These are phyloP conservation scores for Discoglossus pictus DNA, from an alignment of 2,797 vertebrate species.

Conservation along the genomic window DNA sequence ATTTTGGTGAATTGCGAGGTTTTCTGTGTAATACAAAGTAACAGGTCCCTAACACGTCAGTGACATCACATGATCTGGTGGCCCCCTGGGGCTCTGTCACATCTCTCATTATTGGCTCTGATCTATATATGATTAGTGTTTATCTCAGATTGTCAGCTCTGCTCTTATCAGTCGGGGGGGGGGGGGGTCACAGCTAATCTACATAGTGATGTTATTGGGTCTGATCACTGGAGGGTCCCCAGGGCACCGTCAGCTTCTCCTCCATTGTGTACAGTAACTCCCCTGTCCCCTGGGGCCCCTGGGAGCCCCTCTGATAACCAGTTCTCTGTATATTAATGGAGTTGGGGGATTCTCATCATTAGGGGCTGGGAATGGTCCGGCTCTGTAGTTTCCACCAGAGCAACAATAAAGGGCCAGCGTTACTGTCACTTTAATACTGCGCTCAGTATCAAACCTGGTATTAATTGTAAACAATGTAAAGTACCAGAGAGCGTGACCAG, in stretches of 20 bases:
- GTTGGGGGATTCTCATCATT: constrained; percentile 53
- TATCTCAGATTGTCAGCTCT: constrained; percentile 44
- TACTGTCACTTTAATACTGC: too few relatives aligned
- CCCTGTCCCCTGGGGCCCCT: constrained; percentile 54
- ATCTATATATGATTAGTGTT: constrained; percentile 40
- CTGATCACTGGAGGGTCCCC: constrained; percentile 49
- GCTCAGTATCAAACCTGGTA: too few relatives aligned
- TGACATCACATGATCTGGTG: too few relatives aligned
- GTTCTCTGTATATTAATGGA: constrained; percentile 17
- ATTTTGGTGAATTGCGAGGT: too few relatives aligned
- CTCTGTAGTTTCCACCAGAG: background rate
- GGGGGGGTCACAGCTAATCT: constrained; percentile 24
- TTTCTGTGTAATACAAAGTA: too few relatives aligned
- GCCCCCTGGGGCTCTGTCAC: constrained; percentile 16
- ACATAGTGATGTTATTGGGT: constrained; percentile 41
- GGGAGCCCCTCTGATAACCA: too few relatives aligned
- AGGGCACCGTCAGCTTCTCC: constrained; percentile 45
- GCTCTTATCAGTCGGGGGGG: constrained; percentile 25
- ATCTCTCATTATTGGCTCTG: constrained; percentile 13
- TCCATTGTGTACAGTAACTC: constrained; percentile 61
- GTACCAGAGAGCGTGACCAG: too few relatives aligned
- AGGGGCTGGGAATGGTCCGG: constrained; percentile 56
- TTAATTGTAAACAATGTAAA: too few relatives aligned
- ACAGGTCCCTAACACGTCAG: too few relatives aligned
- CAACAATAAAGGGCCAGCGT: too few relatives aligned